phyloP scores from a whole-genome alignment of 2,113 vertebrate species.

The Phasianus colchicus region DNA sequence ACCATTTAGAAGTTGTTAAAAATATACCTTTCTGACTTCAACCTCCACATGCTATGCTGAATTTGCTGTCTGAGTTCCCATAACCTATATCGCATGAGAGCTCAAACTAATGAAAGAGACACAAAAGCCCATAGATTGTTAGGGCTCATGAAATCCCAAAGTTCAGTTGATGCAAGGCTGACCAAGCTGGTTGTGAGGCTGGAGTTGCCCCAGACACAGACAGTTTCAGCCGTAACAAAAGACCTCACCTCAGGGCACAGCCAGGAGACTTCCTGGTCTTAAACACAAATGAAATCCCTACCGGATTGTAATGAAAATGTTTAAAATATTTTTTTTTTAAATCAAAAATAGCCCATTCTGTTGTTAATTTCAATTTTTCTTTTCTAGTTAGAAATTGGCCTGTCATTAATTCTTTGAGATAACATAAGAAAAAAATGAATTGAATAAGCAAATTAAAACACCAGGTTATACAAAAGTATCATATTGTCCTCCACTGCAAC shows the following conservation, averaged over 20 bases:
- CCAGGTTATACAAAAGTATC: not conserved
- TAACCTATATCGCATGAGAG: accelerated
- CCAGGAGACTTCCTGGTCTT: not conserved
- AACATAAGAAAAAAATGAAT: not conserved
- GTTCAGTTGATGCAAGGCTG: not conserved
- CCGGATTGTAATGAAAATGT: not conserved
- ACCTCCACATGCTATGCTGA: accelerated
- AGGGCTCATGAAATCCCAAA: not conserved
- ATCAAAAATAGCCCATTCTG: not conserved
- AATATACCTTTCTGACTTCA: not conserved
- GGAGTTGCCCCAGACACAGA: not conserved
- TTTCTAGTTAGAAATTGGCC: not conserved
- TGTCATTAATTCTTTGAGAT: not conserved
- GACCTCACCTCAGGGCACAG: not conserved
- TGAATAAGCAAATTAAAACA: not conserved
- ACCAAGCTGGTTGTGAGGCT: not conserved
- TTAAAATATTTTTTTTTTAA: accelerated
- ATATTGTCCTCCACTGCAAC: not conserved
- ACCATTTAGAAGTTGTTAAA: not conserved
- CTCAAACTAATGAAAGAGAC: not conserved
- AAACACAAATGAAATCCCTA: not conserved
- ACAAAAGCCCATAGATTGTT: not conserved
- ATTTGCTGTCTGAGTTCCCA: not conserved
- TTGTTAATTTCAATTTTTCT: not conserved
- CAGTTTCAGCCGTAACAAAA: not conserved